Base-by-base conservation (phyloP, 64 coral and sea anemone species). In the Hydrozoanthus tunicans region DNA sequence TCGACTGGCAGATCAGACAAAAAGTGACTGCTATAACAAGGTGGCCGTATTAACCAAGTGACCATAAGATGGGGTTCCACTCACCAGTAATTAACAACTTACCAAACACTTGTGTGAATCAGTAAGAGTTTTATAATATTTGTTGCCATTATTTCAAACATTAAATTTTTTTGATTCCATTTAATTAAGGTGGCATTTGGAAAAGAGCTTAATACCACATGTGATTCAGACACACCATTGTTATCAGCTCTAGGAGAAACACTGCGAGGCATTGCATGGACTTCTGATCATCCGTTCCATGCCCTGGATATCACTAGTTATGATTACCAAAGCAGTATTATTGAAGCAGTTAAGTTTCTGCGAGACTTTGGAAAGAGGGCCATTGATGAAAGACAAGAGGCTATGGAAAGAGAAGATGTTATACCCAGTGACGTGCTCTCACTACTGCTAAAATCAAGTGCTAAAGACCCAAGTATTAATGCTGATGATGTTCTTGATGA, bases 401-500 rank as follows among this genome's bases (percentile, higher is more conserved):
- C 83, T 6, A 66, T 90, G 24, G 24, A 86, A 12, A 81, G 58
- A 8, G 72, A 77, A 55, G 56, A 66, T 7, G 32, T 78, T 59
- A 9, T 73, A 6, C 73, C 90, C 3, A 94, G 51, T n/a, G 92
- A 98, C 52, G 81, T 98, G 1, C 58, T 98, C 4, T 78, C 81
- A n/a, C 55, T 90, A 17, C 86, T 98, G 56, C 62, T 98, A 4
- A 43, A 78, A 24, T 82, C 80, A 24, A 43, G 20, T 17, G 75
- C 77, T 23, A 56, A 91, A 23, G 93, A 95, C 17, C 17, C 64
- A 2, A 65, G 77, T n/a, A 15, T 92, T 56, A 62, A 55, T 11
- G 81, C 92, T 79, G 95, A 98, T 56, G 92, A 92, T 56, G 59
- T 92, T 53, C 51, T 98, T 20, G 95, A 97, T 92, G 93, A 98